Evolutionary conservation across 1,140 invertebrate genomes (phyloP).

Genomic region (Musca domestica): DNA sequence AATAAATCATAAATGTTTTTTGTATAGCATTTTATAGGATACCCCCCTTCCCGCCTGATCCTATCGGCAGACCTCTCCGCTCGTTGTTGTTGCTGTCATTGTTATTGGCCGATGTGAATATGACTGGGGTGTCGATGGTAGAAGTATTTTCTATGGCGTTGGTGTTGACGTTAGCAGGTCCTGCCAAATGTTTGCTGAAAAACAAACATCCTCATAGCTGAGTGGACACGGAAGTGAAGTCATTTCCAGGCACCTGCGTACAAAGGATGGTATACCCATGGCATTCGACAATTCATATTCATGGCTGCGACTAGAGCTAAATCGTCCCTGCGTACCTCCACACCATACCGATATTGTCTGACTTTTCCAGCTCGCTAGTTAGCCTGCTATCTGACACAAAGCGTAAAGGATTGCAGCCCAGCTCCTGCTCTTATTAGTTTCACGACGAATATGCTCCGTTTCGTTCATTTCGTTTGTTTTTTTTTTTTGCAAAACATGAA

Average conservation of each 20-base stretch:
- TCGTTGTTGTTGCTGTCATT: background rate
- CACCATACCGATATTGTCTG: no score
- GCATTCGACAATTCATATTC: background rate
- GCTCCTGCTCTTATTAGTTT: no score
- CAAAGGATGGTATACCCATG: slow-evolving; percentile 3
- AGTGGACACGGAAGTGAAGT: slow-evolving; percentile 16
- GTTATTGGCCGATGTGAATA: background rate
- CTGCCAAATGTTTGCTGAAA: slow-evolving; percentile 12
- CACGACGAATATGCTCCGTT: no score
- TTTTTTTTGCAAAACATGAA: background rate
- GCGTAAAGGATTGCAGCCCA: no score
- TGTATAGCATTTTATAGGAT: no score
- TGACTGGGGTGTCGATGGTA: background rate
- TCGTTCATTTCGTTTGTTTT: background rate
- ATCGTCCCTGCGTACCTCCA: no score
- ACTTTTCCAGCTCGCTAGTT: no score
- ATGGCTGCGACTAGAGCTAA: no score
- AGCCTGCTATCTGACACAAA: no score
- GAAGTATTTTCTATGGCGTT: background rate
- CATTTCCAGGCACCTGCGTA: slow-evolving; percentile 1
- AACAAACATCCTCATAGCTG: slow-evolving; percentile 6
- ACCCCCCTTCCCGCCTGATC: no score
- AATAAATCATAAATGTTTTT: slow-evolving; percentile 20
- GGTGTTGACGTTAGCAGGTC: background rate
- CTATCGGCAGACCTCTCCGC: background rate